These are phyloP conservation scores for Hippocampus barbouri DNA, from an alignment of 2,113 vertebrate species.

Conservation along the genomic window DNA sequence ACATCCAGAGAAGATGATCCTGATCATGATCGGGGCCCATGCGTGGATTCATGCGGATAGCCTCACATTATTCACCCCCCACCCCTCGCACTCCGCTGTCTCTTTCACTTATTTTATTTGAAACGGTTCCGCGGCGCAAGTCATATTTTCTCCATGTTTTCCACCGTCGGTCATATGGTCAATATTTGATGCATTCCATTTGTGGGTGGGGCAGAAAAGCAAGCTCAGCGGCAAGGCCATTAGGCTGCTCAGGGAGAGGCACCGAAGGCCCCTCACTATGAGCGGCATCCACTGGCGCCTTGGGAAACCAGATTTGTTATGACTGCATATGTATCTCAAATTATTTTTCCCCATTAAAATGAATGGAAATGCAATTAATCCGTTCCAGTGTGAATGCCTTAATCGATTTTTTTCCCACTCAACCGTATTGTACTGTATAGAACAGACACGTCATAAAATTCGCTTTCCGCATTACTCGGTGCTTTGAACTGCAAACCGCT, in stretches of 20 bases:
- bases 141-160: constrained; percentile 37
- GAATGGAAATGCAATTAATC: background rate
- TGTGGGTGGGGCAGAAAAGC: constrained; percentile 34
- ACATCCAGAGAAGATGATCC: constrained; percentile 35
- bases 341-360: background rate
- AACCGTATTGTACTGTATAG: too few relatives aligned
- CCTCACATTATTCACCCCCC: constrained; percentile 27
- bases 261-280: background rate
- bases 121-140: constrained; percentile 42
- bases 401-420: too few relatives aligned
- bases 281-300: background rate
- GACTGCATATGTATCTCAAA: background rate
- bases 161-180: constrained; percentile 18
- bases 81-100: constrained; percentile 19
- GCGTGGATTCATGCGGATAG: constrained; percentile 29
- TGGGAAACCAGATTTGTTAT: background rate
- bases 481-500: background rate
- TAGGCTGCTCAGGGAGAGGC: constrained; percentile 16
- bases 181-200: constrained; percentile 30
- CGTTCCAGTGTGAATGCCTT: too few relatives aligned
- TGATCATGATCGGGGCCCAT: constrained; percentile 39
- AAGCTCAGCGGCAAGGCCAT: constrained; percentile 44
- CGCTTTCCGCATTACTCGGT: too few relatives aligned
- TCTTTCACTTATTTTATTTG: constrained; percentile 19
- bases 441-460: too few relatives aligned